Evolutionary conservation across 2,888 invertebrate genomes (phyloP).

Genomic region (Rhagophthalmus giganteus): DNA sequence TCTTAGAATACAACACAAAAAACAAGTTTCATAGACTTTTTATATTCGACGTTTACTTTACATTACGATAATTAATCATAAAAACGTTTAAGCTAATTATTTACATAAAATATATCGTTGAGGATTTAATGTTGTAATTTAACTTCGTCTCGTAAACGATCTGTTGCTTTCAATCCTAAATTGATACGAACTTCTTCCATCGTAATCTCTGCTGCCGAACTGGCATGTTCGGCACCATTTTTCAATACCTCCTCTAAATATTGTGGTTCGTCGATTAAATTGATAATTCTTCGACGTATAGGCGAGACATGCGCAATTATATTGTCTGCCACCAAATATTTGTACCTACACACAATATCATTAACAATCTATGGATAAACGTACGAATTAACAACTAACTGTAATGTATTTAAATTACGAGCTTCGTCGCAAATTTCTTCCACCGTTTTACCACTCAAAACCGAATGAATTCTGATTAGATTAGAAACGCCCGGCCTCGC

Average conservation of each 20-base stretch:
- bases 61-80: too few relatives aligned
- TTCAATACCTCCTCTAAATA: slow-evolving; percentile 67
- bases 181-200: slow-evolving; percentile 62
- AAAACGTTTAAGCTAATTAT: too few relatives aligned
- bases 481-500: slow-evolving; percentile 87
- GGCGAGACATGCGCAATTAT: slow-evolving; percentile 71
- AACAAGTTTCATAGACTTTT: too few relatives aligned
- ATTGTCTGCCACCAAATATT: slow-evolving; percentile 72
- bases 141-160: too few relatives aligned
- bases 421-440: slow-evolving; percentile 72
- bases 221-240: slow-evolving; percentile 62
- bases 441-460: slow-evolving; percentile 66
- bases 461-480: slow-evolving; percentile 80
- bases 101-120: too few relatives aligned
- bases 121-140: too few relatives aligned
- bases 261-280: slow-evolving; percentile 62
- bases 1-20: too few relatives aligned
- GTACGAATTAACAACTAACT: slow-evolving; percentile 54
- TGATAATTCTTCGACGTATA: slow-evolving; percentile 64
- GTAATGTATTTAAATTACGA: slow-evolving; percentile 67
- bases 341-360: slow-evolving; percentile 60
- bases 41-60: too few relatives aligned
- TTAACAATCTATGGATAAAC: slow-evolving; percentile 9
- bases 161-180: too few relatives aligned
- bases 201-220: slow-evolving; percentile 59